phyloP scores from a whole-genome alignment of 2,113 vertebrate species.

The Neogale vison region DNA sequence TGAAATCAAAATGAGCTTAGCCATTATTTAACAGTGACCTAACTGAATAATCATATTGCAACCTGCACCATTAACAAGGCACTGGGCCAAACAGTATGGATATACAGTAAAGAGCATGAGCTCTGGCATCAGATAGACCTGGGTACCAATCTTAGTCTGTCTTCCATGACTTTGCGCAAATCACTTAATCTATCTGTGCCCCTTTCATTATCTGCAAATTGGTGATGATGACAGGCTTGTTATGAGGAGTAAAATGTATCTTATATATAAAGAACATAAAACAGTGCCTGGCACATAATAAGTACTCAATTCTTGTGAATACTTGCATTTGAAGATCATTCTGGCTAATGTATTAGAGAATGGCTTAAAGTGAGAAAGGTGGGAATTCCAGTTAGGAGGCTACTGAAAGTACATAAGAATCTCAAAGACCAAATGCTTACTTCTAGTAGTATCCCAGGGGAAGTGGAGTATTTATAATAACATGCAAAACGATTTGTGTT shows the following conservation, averaged over 20 bases:
- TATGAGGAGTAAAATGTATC: background rate
- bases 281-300: background rate
- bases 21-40: conserved; percentile 32
- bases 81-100: background rate
- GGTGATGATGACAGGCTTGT: background rate
- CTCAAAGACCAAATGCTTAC: background rate
- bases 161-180: background rate
- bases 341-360: background rate
- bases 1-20: conserved; percentile 44
- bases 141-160: background rate
- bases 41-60: background rate
- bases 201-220: background rate
- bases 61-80: background rate
- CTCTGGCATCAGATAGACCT: background rate
- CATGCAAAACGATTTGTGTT: background rate
- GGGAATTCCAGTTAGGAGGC: background rate
- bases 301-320: background rate
- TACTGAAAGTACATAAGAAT: background rate
- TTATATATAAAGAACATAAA: background rate
- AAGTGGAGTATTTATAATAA: background rate
- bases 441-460: background rate
- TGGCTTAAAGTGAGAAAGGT: background rate
- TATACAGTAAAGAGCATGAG: background rate
- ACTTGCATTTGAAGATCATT: conserved; percentile 32
- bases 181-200: background rate